Evolutionary conservation across 2,888 invertebrate genomes (phyloP).

Genomic region (Lasioglossum oenotherae): DNA sequence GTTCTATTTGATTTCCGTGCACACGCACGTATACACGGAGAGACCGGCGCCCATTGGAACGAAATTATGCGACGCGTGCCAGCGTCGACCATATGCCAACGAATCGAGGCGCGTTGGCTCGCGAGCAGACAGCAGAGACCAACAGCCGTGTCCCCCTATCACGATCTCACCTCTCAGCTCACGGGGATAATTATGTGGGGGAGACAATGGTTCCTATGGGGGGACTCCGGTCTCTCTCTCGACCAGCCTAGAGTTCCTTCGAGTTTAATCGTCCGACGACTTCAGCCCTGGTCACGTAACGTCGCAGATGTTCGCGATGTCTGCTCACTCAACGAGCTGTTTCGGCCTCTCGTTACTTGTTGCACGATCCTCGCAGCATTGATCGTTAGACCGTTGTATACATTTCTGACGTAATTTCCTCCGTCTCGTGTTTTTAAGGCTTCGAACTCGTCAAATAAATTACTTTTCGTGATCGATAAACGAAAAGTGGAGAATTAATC

Average conservation of each 20-base stretch:
- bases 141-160: not conserved
- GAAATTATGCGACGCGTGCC: constrained; percentile 68
- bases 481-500: not conserved
- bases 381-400: not conserved
- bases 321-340: constrained; percentile 1
- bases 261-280: constrained; percentile 34
- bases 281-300: constrained; percentile 42
- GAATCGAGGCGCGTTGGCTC: constrained; percentile 30
- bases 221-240: not conserved
- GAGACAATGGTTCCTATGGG: constrained; percentile 53
- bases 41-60: constrained; percentile 44
- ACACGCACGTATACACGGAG: not conserved
- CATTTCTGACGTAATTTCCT: not conserved
- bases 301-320: constrained; percentile 42
- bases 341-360: not conserved
- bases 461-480: not conserved
- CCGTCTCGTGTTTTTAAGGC: not conserved
- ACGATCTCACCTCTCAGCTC: constrained; percentile 15
- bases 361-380: not conserved
- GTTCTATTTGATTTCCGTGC: constrained; percentile 61
- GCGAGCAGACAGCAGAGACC: not conserved
- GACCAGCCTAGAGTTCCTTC: constrained; percentile 45
- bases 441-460: too few species aligned
- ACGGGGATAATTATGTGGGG: constrained; percentile 54
- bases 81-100: constrained; percentile 54